Evolutionary conservation across 1,140 invertebrate genomes (phyloP).

Genomic region (Helicoverpa zea): DNA sequence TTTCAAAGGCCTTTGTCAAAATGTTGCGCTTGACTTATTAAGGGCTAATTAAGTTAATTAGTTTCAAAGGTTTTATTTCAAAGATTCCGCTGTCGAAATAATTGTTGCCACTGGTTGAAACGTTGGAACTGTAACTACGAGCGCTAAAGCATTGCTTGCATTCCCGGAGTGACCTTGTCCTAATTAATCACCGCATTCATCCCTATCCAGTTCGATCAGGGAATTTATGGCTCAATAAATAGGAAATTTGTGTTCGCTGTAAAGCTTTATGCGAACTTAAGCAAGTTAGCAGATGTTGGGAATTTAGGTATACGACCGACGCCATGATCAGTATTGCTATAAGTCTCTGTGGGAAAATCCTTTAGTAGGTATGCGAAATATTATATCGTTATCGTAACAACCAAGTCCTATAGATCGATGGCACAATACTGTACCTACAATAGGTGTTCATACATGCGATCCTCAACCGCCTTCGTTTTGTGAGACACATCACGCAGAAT

Average conservation of each 20-base stretch:
- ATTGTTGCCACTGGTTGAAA: not conserved
- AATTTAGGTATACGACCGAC: too few relatives aligned
- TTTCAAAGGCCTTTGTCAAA: constrained; percentile 30
- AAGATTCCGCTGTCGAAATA: not conserved
- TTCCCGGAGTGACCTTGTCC: constrained; percentile 8
- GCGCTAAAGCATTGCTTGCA: constrained; percentile 30
- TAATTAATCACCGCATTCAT: constrained; percentile 38
- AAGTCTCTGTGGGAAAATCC: too few relatives aligned
- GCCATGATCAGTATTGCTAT: too few relatives aligned
- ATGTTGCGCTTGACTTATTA: constrained; percentile 17
- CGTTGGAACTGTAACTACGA: not conserved
- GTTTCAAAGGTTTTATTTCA: constrained; percentile 14
- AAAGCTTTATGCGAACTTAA: constrained; percentile 7
- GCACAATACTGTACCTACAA: too few relatives aligned
- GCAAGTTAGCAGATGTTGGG: not conserved
- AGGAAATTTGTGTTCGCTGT: constrained; percentile 9
- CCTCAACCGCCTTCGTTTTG: too few relatives aligned
- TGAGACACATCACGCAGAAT: too few relatives aligned
- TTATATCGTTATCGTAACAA: too few relatives aligned
- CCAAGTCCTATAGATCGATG: too few relatives aligned
- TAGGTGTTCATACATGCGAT: too few relatives aligned
- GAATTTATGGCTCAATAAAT: constrained; percentile 36
- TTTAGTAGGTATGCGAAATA: too few relatives aligned
- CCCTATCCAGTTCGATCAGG: constrained; percentile 14
- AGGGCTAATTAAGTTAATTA: constrained; percentile 20